These are phyloP conservation scores for Microctenopoma steveboyesi DNA, from an alignment of 2,797 vertebrate genomes.

Conservation along the genomic window DNA sequence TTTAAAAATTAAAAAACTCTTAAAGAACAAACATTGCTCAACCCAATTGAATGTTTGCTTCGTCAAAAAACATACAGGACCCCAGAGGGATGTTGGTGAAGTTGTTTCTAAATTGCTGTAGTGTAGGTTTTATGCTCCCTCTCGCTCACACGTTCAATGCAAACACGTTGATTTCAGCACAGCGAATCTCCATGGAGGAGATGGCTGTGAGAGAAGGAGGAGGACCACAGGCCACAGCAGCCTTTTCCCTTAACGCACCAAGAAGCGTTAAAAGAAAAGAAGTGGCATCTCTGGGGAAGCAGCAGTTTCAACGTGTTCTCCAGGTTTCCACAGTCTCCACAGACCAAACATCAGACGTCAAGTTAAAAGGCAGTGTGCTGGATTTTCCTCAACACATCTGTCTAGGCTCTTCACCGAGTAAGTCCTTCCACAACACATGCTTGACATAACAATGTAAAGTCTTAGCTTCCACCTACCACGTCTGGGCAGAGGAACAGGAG, in stretches of 20 bases:
- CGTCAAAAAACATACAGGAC: constrained; percentile 17
- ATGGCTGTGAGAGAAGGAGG: constrained; percentile 39
- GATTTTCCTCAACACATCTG: constrained; percentile 14
- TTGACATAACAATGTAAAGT: constrained; percentile 37
- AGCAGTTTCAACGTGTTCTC: constrained; percentile 32
- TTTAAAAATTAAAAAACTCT: constrained; percentile 22
- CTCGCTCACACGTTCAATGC: constrained; percentile 52
- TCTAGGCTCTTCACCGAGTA: constrained; percentile 31
- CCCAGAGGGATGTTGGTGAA: constrained; percentile 15
- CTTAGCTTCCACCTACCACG: constrained; percentile 47
- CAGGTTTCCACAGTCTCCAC: constrained; percentile 36
- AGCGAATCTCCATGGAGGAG: constrained; percentile 63
- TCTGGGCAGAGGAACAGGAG: constrained; percentile 26
- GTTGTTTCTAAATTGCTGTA: constrained; percentile 34
- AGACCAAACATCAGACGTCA: constrained; percentile 20
- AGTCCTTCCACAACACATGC: constrained; percentile 28
- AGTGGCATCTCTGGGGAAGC: constrained; percentile 33
- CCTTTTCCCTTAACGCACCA: constrained; percentile 61
- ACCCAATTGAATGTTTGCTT: constrained; percentile 13
- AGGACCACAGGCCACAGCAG: constrained; percentile 14
- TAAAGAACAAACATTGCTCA: constrained; percentile 41
- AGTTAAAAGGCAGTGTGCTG: constrained; percentile 48
- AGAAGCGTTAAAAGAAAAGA: constrained; percentile 11
- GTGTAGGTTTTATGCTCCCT: constrained; percentile 33
- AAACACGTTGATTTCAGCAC: constrained; percentile 54